Conservation (phyloP, 2,113 vertebrate genomes). For the Silurus glanis region DNA sequence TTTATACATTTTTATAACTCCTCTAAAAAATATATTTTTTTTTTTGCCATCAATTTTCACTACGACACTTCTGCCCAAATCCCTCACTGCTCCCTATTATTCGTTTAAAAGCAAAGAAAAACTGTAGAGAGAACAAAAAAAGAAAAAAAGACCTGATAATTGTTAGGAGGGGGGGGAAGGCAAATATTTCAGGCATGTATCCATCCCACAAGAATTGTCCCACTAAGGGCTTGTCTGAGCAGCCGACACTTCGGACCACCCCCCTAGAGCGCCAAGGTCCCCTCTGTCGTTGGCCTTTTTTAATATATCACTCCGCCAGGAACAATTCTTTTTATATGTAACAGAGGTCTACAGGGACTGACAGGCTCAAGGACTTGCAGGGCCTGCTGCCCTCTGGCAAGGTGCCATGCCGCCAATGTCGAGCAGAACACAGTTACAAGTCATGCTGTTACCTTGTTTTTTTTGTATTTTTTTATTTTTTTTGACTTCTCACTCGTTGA, state of each 20-base stretch:
- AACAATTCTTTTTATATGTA: constrained; percentile 76
- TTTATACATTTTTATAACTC: not conserved
- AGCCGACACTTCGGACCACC: constrained; percentile 51
- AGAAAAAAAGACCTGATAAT: not conserved
- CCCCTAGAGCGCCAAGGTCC: constrained; percentile 40
- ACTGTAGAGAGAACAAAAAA: constrained; percentile 62
- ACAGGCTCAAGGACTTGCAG: constrained; percentile 55
- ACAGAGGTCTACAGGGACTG: constrained; percentile 71
- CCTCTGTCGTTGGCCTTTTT: constrained; percentile 70
- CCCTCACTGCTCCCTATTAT: constrained; percentile 65
- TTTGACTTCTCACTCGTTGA: constrained; percentile 45
- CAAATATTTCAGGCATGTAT: constrained; percentile 65
- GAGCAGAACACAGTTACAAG: constrained; percentile 64
- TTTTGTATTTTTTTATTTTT: not conserved
- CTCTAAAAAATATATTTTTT: constrained; percentile 1
- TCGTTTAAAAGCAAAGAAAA: constrained; percentile 64
- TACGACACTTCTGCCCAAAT: constrained; percentile 58
- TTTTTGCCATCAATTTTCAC: constrained; percentile 40
- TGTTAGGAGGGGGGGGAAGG: not conserved
- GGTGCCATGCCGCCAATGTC: constrained; percentile 66
- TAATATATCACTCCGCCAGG: constrained; percentile 74
- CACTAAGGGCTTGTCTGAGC: constrained; percentile 62
- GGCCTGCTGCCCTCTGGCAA: constrained; percentile 75
- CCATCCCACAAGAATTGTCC: constrained; percentile 66
- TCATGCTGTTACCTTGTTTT: constrained; percentile 65